A percentile compares a stretch with the other conserved stretches of the same genome.
Conservation (phyloP, 2,888 invertebrate genomes). For the Lithosia quadra region DNA sequence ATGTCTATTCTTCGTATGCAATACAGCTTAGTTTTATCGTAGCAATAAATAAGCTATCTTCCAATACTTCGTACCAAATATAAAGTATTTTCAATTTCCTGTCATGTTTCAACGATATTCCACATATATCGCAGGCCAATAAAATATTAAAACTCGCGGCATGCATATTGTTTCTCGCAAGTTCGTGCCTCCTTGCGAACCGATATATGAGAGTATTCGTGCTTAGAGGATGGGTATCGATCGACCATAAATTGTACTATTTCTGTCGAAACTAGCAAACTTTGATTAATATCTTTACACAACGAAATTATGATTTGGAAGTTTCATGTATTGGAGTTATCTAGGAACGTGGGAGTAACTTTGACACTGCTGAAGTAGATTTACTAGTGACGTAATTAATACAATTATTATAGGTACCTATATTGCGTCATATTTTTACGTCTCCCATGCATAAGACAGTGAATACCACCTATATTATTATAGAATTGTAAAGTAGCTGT, state of each 20-base stretch:
- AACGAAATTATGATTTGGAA: conserved; percentile 24
- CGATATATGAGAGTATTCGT: conserved; percentile 49
- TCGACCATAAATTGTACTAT: conserved; percentile 37
- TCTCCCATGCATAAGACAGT: no score
- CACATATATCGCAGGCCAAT: conserved; percentile 59
- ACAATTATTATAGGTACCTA: no score
- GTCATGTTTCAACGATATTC: conserved; percentile 60
- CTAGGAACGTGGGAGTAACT: not conserved
- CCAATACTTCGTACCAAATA: conserved; percentile 42
- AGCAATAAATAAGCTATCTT: conserved; percentile 53
- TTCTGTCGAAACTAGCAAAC: conserved; percentile 35
- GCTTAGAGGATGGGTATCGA: conserved; percentile 38
- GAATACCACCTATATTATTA: no score
- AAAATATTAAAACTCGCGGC: conserved; percentile 64
- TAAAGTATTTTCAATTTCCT: conserved; percentile 58
- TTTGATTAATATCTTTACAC: conserved; percentile 35
- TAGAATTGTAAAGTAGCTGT: no score
- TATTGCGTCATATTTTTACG: no score
- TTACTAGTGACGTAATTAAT: not conserved
- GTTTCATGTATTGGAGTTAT: conserved; percentile 16
- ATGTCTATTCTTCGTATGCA: conserved; percentile 4
- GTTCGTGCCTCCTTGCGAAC: conserved; percentile 44
- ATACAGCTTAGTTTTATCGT: conserved; percentile 44
- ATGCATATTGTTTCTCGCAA: conserved; percentile 58
- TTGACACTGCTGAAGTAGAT: not conserved